These are phyloP conservation scores for Notarius lentiginosus DNA, from an alignment of 2,113 vertebrate genomes.

Conservation along the genomic window DNA sequence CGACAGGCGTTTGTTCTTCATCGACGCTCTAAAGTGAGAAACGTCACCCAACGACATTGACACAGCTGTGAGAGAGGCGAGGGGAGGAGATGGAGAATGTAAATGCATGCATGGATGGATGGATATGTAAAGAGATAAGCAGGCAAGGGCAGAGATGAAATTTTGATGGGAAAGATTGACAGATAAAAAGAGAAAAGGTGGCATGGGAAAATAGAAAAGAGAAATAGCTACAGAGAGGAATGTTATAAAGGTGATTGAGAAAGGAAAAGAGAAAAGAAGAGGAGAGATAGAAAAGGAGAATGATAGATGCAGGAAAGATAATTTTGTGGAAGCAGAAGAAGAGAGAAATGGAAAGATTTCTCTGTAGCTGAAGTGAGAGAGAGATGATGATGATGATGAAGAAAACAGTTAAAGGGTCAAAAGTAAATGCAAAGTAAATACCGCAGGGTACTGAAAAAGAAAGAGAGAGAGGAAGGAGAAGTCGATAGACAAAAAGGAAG, in stretches of 20 bases:
- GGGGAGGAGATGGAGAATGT: not conserved
- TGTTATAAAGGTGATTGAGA: not conserved
- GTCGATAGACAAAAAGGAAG: not conserved
- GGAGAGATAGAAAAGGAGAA: not conserved
- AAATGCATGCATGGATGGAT: not conserved
- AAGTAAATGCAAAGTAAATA: not conserved
- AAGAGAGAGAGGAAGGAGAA: not conserved
- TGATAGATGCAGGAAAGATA: not conserved
- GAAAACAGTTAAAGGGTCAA: not conserved
- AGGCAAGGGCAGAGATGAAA: not conserved
- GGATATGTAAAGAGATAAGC: not conserved
- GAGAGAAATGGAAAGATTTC: not conserved
- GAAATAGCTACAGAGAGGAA: not conserved
- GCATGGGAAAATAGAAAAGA: not conserved
- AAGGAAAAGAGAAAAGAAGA: too few species aligned
- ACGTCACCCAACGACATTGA: not conserved
- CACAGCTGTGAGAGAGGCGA: not conserved
- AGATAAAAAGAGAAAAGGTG: not conserved
- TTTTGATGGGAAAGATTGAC: not conserved
- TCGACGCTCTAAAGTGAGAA: conserved; percentile 10
- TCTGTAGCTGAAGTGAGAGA: not conserved
- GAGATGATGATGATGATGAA: not conserved
- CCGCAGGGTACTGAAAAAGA: not conserved
- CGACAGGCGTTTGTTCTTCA: not conserved
- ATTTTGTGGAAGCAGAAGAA: not conserved